phyloP scores from a whole-genome alignment of 2,113 vertebrate genomes.

The Microcebus jonahi region DNA sequence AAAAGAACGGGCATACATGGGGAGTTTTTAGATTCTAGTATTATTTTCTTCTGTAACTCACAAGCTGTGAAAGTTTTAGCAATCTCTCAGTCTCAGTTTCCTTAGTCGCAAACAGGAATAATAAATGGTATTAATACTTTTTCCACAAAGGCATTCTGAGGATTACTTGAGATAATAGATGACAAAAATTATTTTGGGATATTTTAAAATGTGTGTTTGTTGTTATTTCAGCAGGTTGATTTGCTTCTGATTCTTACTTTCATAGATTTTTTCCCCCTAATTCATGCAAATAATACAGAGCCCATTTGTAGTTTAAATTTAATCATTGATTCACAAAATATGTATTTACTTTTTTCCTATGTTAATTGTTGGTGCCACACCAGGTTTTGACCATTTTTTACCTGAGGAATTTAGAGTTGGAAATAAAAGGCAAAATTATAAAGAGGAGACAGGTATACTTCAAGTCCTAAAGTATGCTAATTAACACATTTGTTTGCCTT shows the following conservation, averaged over 20 bases:
- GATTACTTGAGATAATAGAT: background rate
- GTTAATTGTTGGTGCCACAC: conserved; percentile 1
- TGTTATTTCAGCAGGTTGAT: background rate
- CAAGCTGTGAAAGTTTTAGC: background rate
- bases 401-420: conserved; percentile 4
- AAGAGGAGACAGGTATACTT: conserved; percentile 56
- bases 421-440: conserved; percentile 65
- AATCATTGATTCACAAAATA: conserved; percentile 43
- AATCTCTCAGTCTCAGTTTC: background rate
- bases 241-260: conserved; percentile 32
- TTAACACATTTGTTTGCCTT: conserved; percentile 71
- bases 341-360: background rate
- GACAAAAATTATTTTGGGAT: background rate
- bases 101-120: background rate
- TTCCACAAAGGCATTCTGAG: background rate
- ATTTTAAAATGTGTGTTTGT: conserved; percentile 8
- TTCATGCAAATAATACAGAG: background rate
- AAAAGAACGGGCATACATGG: background rate
- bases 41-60: background rate
- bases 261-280: background rate
- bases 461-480: conserved; percentile 60
- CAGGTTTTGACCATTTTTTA: conserved; percentile 22
- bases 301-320: conserved; percentile 26
- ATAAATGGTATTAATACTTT: background rate
- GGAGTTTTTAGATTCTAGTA: background rate